Conservation (phyloP, 2,888 invertebrate species). For the Meta bourneti region DNA sequence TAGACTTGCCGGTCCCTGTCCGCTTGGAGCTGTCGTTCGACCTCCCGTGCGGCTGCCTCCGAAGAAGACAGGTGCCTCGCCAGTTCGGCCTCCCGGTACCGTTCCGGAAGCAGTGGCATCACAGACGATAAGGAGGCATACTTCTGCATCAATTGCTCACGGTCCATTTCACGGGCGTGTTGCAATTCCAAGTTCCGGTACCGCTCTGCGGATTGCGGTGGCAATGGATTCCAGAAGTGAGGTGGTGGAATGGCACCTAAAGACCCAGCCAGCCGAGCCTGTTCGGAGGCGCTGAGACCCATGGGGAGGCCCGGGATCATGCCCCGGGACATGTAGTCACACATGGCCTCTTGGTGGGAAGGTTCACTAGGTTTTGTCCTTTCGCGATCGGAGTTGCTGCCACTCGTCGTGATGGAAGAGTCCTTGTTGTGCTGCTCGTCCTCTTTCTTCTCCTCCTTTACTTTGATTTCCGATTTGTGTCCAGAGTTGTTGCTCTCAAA, state of each 20-base stretch:
- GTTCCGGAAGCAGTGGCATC: conserved; percentile 60
- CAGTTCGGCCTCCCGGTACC: conserved; percentile 68
- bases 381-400: conserved; percentile 18
- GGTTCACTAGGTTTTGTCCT: conserved; percentile 46
- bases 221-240: conserved; percentile 67
- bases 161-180: conserved; percentile 66
- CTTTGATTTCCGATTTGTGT: conserved; percentile 50
- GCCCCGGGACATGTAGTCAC: conserved; percentile 50
- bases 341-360: conserved; percentile 30
- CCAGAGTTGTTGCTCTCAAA: conserved; percentile 19
- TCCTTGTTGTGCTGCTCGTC: conserved; percentile 42
- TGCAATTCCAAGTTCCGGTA: conserved; percentile 68
- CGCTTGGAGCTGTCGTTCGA: conserved; percentile 68
- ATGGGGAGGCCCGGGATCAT: conserved; percentile 15
- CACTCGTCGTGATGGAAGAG: neutral
- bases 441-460: conserved; percentile 75
- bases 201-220: conserved; percentile 30
- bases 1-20: conserved; percentile 67
- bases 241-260: conserved; percentile 53
- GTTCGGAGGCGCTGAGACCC: conserved; percentile 53
- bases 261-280: neutral
- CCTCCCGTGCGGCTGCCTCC: conserved; percentile 28
- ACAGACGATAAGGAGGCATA: conserved; percentile 71
- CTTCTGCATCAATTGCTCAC: conserved; percentile 75
- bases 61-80: conserved; percentile 67